Conservation (phyloP, 2,888 invertebrate genomes). For the Steinernema hermaphroditum region DNA sequence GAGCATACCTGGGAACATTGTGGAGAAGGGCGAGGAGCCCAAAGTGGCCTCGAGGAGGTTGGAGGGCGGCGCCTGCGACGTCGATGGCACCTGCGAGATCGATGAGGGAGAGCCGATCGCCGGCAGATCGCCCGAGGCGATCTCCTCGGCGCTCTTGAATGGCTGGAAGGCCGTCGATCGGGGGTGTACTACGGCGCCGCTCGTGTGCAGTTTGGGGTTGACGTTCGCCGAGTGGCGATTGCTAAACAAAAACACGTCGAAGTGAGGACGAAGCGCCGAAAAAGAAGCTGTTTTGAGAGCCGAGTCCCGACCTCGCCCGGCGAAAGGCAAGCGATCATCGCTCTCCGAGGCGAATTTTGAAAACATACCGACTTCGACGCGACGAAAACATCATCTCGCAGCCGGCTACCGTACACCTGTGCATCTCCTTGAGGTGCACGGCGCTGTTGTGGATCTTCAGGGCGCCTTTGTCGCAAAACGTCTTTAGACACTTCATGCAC, state of each 20-base stretch:
- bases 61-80: slow-evolving; percentile 27
- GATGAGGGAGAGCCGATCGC: slow-evolving; percentile 23
- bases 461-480: slow-evolving; percentile 99
- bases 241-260: slow-evolving; percentile 39
- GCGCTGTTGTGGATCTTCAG: slow-evolving; percentile 98
- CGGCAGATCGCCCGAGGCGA: background rate
- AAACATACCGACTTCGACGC: slow-evolving; percentile 49
- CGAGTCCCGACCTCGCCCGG: no score
- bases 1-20: slow-evolving; percentile 19
- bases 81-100: slow-evolving; percentile 22
- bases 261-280: background rate
- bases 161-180: slow-evolving; percentile 35
- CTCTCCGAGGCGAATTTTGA: background rate
- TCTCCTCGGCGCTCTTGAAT: slow-evolving; percentile 5
- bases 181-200: slow-evolving; percentile 37
- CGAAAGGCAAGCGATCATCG: no score
- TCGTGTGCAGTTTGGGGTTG: slow-evolving; percentile 63
- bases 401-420: slow-evolving; percentile 85
- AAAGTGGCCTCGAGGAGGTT: slow-evolving; percentile 21
- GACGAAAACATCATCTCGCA: slow-evolving; percentile 61
- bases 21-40: slow-evolving; percentile 22
- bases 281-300: slow-evolving; percentile 25
- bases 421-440: slow-evolving; percentile 97
- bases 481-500: slow-evolving; percentile 95
- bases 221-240: slow-evolving; percentile 65